Base-by-base conservation (phyloP, 2,113 vertebrate genomes). In the Tachycineta bicolor region DNA sequence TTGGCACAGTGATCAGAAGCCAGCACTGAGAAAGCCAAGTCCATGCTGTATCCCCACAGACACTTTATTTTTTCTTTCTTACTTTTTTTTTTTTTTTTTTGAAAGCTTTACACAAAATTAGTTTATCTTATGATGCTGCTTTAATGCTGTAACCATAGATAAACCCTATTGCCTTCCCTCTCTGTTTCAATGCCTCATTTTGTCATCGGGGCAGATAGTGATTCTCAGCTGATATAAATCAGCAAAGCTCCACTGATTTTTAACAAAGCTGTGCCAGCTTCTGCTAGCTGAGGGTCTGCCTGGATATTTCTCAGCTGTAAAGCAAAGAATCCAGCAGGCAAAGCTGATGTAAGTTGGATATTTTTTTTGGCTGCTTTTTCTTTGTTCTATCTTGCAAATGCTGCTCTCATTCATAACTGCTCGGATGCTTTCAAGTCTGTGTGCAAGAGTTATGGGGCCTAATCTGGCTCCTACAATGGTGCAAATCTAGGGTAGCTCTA, bases 201-300 rank as follows among this genome's bases (percentile, higher is more conserved):
- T 96, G 93, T 96, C 96, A 91, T 69, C 33, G 86, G 96, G 92
- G 88, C 90, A 96, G 92, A 97, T 95, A 96, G 91, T 79, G 93
- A 93, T 95, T 94, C 96, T 96, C 94, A 96, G 93, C 92, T 95
- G 94, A 96, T 96, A 96, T 92, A 95, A 96, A 97, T 97, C 92
- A 96, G 94, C 94, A 96, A 93, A 96, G 94, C 95, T 97, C 94
- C 95, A 96, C 95, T 97, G 94, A 96, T 95, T 97, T 95, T 96
- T 95, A 97, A 97, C 95, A 96, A 96, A 96, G 95, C 95, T 96
- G 83, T 87, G 89, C 95, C 94, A 96, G 95, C 91, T 93, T 91
- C 94, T 96, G 84, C 81, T 87, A 62, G 95, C 93, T 91, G 94
- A 95, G 95, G 95, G 94, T 95, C 94, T 94, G 91, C 67, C 59